Conservation (phyloP, 2,113 vertebrate species). For the Xenopus borealis region DNA sequence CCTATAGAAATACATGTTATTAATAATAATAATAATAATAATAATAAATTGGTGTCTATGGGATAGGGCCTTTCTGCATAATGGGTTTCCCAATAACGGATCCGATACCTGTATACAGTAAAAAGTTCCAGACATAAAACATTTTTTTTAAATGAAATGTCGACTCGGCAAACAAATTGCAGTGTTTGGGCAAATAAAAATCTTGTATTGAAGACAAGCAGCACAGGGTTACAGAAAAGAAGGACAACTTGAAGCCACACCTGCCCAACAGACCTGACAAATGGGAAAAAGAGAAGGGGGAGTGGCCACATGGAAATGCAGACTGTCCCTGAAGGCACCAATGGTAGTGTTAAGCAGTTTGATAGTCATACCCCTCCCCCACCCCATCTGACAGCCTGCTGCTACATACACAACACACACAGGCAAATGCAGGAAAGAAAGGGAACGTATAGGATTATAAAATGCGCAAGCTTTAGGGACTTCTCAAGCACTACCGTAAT, state of each 20-base stretch:
- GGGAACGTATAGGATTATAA: no score
- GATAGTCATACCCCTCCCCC: conserved; percentile 51
- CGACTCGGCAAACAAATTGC: neutral
- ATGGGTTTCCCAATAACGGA: no score
- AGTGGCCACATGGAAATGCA: conserved; percentile 27
- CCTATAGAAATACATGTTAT: no score
- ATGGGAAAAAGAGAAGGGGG: conserved; percentile 48
- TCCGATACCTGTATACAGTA: no score
- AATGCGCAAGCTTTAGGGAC: no score
- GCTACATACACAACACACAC: conserved; percentile 12
- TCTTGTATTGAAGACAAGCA: neutral
- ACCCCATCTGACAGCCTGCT: conserved; percentile 52
- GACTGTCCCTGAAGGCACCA: conserved; percentile 22
- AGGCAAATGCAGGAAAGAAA: no score
- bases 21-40: no score
- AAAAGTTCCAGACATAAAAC: no score
- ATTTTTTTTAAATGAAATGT: neutral
- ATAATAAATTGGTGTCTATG: no score
- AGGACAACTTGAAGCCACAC: conserved; percentile 18
- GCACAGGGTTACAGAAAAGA: conserved; percentile 5
- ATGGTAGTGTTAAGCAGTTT: conserved; percentile 19
- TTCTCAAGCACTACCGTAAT: no score
- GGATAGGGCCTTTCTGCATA: no score
- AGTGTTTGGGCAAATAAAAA: neutral
- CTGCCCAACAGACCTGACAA: conserved; percentile 6